Evolutionary conservation across 2,888 invertebrate genomes (phyloP).

Genomic region (Onchidella celtica): DNA sequence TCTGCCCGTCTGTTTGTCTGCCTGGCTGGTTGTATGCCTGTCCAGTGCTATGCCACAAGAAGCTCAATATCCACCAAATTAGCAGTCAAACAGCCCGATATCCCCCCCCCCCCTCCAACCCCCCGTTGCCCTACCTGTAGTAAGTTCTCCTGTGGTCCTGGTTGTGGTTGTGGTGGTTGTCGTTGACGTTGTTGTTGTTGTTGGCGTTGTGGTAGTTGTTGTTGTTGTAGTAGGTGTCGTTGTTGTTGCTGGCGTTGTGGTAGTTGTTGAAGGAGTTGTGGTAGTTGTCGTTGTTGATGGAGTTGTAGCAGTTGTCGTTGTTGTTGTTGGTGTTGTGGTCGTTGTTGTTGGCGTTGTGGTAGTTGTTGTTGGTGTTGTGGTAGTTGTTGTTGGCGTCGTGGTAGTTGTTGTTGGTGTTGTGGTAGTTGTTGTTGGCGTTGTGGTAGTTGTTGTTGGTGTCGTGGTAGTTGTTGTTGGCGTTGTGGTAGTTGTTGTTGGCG

Average conservation of each 20-base stretch:
- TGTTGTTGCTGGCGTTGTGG: not conserved
- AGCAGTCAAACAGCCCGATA: no score
- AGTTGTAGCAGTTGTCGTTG: not conserved
- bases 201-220: not conserved
- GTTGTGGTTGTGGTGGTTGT: not conserved
- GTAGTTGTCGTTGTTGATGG: not conserved
- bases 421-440: not conserved
- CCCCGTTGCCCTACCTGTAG: not conserved
- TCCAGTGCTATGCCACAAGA: no score
- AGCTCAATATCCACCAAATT: no score
- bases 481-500: not conserved
- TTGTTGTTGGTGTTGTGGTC: not conserved
- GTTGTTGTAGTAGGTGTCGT: not conserved
- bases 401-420: not conserved
- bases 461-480: not conserved
- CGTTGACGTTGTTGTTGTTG: conserved; percentile 2
- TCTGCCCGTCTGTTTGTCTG: no score
- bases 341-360: not conserved
- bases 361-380: not conserved
- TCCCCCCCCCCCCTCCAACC: no score
- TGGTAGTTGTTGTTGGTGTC: not conserved
- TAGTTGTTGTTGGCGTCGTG: not conserved
- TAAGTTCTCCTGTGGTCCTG: not conserved
- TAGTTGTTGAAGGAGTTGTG: not conserved
- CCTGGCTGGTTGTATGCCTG: no score